A percentile compares a stretch with the other conserved stretches of the same genome.
Conservation (phyloP, 2,797 vertebrate genomes). For the Limosa lapponica region DNA sequence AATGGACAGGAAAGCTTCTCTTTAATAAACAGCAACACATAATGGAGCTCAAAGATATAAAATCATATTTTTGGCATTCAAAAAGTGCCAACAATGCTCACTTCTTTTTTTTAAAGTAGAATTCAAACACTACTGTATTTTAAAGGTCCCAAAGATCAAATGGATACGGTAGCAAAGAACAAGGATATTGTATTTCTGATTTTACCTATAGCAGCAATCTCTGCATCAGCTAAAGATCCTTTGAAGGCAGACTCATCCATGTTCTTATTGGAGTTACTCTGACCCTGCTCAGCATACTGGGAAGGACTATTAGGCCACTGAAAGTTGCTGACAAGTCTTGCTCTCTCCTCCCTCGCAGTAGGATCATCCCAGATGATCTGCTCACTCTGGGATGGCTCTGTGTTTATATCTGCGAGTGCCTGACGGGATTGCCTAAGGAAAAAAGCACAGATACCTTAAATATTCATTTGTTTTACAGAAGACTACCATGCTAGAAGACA, state of each 20-base stretch:
- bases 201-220: constrained; percentile 88
- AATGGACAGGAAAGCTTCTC: neutral
- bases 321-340: constrained; percentile 92
- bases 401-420: constrained; percentile 85
- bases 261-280: constrained; percentile 37
- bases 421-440: constrained; percentile 86
- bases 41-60: neutral
- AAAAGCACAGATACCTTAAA: neutral
- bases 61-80: neutral
- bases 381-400: constrained; percentile 95
- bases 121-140: neutral
- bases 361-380: constrained; percentile 99
- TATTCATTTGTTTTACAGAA: neutral
- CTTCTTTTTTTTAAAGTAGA: neutral
- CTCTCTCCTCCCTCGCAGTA: constrained; percentile 94
- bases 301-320: constrained; percentile 95
- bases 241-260: constrained; percentile 58
- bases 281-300: constrained; percentile 84
- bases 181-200: neutral
- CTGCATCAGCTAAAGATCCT: constrained; percentile 84
- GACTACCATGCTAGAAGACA: neutral
- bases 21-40: neutral
- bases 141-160: neutral
- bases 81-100: neutral
- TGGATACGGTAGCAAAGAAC: neutral